Percentiles rank a stretch among this genome's conserved stretches.
Evolutionary conservation across 2,113 vertebrate genomes (phyloP).

Genomic region (Megaptera novaeangliae): DNA sequence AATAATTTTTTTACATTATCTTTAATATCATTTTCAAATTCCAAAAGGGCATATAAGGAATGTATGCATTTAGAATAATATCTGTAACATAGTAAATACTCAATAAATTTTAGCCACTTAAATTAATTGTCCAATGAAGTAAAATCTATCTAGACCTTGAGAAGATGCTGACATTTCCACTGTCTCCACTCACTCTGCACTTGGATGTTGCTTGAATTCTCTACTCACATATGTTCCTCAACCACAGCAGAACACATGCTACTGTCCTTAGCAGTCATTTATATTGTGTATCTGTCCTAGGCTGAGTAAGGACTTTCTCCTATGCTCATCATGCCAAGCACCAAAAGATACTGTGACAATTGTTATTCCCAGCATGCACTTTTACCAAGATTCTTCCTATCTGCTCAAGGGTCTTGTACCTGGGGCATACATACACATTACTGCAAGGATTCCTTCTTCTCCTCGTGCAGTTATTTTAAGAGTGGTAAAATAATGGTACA

Average conservation of each 20-base stretch:
- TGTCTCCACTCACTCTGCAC: neutral
- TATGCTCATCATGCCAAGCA: neutral
- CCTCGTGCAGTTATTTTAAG: neutral
- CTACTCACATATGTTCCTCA: neutral
- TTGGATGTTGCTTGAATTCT: neutral
- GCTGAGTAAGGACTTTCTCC: neutral
- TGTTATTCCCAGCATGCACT: neutral
- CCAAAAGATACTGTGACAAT: neutral
- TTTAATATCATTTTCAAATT: neutral
- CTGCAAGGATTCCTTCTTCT: neutral
- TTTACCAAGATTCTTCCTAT: neutral
- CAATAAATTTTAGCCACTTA: neutral
- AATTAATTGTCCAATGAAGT: neutral
- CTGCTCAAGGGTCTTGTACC: neutral
- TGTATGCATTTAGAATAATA: neutral
- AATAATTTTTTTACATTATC: neutral
- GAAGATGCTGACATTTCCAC: neutral
- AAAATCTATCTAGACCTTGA: neutral
- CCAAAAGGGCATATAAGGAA: neutral
- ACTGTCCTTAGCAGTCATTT: neutral
- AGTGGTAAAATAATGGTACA: neutral
- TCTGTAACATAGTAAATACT: neutral
- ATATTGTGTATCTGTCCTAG: neutral
- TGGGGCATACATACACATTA: neutral
- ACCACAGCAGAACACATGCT: neutral